Conservation (phyloP, 2,797 vertebrate species). For the Buceros bicornis region DNA sequence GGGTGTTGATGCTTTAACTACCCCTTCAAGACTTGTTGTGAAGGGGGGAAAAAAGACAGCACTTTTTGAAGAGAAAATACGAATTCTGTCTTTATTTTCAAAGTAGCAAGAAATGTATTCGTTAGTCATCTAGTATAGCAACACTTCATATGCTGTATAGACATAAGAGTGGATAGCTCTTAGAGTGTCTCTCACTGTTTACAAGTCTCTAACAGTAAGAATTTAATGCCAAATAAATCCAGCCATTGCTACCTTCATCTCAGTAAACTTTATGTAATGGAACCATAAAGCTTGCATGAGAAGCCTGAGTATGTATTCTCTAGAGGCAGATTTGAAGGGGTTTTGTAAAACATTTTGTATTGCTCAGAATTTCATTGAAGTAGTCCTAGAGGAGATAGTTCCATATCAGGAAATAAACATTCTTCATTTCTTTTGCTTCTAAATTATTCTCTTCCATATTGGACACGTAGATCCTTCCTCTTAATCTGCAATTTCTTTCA, state of each 20-base stretch:
- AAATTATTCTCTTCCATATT: background rate
- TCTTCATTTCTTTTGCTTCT: background rate
- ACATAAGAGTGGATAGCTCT: background rate
- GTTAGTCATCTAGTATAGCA: background rate
- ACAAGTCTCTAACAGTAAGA: background rate
- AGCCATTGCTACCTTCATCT: background rate
- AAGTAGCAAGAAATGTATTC: background rate
- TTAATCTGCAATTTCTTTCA: background rate
- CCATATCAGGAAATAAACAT: background rate
- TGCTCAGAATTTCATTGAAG: background rate
- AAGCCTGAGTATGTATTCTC: background rate
- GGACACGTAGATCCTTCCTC: fast-evolving
- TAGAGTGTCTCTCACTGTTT: background rate
- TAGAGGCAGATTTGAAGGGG: background rate
- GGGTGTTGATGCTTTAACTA: conserved; percentile 63
- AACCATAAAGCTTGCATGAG: conserved; percentile 19
- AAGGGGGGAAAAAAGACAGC: background rate
- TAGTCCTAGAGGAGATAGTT: background rate
- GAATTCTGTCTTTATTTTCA: conserved; percentile 6
- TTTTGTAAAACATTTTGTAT: background rate
- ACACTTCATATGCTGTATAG: background rate
- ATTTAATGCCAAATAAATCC: background rate
- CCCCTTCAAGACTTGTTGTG: conserved; percentile 32
- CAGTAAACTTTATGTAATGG: background rate
- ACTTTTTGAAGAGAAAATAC: background rate